phyloP scores from a whole-genome alignment of 1,140 invertebrate species.

The Parapsyche elsis region DNA sequence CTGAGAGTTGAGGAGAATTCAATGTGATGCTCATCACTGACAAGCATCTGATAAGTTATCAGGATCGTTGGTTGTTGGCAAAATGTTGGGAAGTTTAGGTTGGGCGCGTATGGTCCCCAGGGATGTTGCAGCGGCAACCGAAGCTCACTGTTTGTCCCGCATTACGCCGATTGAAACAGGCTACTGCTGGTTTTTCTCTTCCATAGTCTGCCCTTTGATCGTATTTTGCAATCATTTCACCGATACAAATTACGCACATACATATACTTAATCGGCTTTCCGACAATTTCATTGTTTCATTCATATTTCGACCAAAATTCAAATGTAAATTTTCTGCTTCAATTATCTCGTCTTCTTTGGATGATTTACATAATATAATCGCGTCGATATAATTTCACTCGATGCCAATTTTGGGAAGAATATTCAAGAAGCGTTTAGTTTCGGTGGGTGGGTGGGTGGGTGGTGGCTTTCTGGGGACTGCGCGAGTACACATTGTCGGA shows the following conservation, averaged over 20 bases:
- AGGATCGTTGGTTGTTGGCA: neutral
- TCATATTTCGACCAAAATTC: too few species aligned
- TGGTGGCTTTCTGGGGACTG: too few species aligned
- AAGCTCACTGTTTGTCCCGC: slow-evolving; percentile 12
- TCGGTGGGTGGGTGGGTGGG: too few species aligned
- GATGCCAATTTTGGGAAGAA: neutral
- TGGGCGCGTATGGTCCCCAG: neutral
- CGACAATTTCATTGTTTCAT: too few species aligned
- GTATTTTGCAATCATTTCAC: neutral
- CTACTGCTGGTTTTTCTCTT: neutral
- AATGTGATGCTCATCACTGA: too few species aligned
- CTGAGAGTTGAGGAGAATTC: too few species aligned
- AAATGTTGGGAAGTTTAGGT: slow-evolving; percentile 11
- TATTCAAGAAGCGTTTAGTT: too few species aligned
- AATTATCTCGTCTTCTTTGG: neutral
- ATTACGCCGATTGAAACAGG: slow-evolving; percentile 30
- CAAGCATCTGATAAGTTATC: too few species aligned
- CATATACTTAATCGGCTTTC: too few species aligned
- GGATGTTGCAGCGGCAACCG: slow-evolving; percentile 6
- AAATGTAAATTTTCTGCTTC: too few species aligned
- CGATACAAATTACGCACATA: neutral
- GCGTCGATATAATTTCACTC: neutral
- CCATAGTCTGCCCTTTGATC: slow-evolving; percentile 15
- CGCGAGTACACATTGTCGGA: too few species aligned
- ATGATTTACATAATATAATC: too few species aligned